Evolutionary conservation across 2,888 invertebrate species (phyloP).

Genomic region (Epinotia bilunana): DNA sequence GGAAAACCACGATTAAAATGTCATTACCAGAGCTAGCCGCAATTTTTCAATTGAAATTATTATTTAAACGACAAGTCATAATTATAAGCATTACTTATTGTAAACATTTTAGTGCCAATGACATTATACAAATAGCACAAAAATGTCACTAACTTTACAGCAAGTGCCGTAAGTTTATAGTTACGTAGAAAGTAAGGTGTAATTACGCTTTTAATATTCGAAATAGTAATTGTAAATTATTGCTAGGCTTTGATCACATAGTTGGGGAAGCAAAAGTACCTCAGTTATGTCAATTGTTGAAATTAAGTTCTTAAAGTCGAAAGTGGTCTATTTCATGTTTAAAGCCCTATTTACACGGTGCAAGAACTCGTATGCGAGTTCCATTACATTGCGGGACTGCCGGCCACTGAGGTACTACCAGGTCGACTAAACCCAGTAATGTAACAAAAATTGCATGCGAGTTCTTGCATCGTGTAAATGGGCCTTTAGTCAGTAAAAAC

Average conservation of each 20-base stretch:
- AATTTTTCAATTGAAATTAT: background rate
- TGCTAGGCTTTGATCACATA: slow-evolving; percentile 27
- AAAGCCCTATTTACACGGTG: no score
- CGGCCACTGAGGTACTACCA: no score
- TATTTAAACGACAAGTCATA: background rate
- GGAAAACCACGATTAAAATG: background rate
- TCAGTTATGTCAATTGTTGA: no score
- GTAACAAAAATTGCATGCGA: no score
- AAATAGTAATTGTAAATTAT: slow-evolving; percentile 35
- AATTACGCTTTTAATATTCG: slow-evolving; percentile 57
- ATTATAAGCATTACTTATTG: background rate
- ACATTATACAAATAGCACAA: slow-evolving; percentile 16
- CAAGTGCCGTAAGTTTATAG: slow-evolving; percentile 38
- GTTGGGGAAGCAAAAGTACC: background rate
- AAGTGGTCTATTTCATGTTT: no score
- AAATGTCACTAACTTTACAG: slow-evolving; percentile 13
- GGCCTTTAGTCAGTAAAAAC: no score
- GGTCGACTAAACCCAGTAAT: no score
- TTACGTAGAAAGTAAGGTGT: slow-evolving; percentile 25
- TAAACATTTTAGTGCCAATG: slow-evolving; percentile 34
- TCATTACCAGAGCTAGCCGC: background rate
- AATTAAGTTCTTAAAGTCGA: no score
- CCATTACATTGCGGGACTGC: no score
- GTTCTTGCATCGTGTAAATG: no score
- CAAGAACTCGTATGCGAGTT: no score